Percentiles rank a stretch among this genome's conserved stretches.
Conservation (phyloP, 2,113 vertebrate genomes). For the Tyrannus savana region DNA sequence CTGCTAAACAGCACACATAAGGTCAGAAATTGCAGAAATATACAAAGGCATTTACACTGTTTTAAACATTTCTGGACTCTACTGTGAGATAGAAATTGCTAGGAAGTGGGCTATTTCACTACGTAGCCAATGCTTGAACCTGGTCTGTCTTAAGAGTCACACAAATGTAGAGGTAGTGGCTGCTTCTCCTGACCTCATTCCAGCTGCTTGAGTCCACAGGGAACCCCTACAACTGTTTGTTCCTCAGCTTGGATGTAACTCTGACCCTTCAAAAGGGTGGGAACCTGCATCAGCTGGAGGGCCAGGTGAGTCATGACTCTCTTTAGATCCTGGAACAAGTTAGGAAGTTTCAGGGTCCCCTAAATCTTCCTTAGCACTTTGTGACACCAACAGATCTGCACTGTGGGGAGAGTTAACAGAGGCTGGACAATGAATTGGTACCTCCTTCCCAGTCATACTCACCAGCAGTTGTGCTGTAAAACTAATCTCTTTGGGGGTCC, state of each 20-base stretch:
- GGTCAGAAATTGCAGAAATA: background rate
- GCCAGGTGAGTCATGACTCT: background rate
- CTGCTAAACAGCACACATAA: background rate
- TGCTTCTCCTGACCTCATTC: background rate
- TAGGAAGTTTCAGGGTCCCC: background rate
- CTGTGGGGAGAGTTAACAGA: background rate
- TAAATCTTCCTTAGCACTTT: background rate
- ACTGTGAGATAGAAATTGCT: background rate
- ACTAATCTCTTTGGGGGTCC: background rate
- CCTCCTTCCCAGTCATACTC: background rate
- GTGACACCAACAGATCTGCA: background rate
- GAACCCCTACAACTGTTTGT: accelerated
- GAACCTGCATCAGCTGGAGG: background rate
- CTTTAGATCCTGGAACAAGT: background rate
- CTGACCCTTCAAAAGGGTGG: background rate
- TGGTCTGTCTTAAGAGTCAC: background rate
- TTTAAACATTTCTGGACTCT: background rate
- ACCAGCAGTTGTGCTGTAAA: background rate
- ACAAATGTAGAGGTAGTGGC: background rate
- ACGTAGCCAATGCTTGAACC: background rate
- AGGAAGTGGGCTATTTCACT: background rate
- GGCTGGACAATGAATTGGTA: background rate
- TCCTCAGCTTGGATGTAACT: background rate
- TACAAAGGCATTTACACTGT: background rate
- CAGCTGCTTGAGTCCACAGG: background rate